Evolutionary conservation across 1,140 invertebrate species (phyloP).

Genomic region (Pseudomyrmex sp.): DNA sequence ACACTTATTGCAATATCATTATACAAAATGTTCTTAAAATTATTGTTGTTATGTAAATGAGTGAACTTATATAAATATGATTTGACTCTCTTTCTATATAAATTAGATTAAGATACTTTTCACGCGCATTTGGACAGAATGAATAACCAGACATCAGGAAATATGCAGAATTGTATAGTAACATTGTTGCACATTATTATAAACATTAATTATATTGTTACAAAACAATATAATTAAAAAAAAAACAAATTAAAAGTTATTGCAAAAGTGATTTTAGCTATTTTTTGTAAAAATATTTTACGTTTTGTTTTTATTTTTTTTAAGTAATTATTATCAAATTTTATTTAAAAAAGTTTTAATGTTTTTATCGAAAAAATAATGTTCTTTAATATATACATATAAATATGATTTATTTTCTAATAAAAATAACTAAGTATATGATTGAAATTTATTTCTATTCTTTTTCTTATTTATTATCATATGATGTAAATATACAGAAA

Average conservation of each 20-base stretch:
- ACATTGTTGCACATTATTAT: background rate
- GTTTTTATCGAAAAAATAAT: background rate
- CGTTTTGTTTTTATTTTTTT: background rate
- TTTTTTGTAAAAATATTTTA: background rate
- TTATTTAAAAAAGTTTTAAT: background rate
- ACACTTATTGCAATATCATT: conserved; percentile 10
- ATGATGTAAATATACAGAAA: conserved; percentile 6
- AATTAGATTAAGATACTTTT: conserved; percentile 30
- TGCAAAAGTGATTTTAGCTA: background rate
- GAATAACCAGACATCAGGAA: conserved; percentile 21
- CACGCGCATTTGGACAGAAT: conserved; percentile 23
- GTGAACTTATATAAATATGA: conserved; percentile 49
- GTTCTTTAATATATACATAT: background rate
- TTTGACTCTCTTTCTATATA: conserved; percentile 10
- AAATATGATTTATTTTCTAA: no score
- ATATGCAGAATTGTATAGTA: conserved; percentile 23
- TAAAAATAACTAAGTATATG: no score
- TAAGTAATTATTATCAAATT: background rate
- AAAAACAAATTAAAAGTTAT: background rate
- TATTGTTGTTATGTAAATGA: conserved; percentile 49
- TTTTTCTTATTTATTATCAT: conserved; percentile 10
- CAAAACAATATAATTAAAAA: background rate
- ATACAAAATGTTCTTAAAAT: conserved; percentile 34
- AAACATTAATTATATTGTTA: conserved; percentile 12
- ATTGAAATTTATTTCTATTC: no score